A percentile compares a stretch with the other conserved stretches of the same genome.
Evolutionary conservation across 2,113 vertebrate genomes (phyloP).

Genomic region (Polypterus senegalus): DNA sequence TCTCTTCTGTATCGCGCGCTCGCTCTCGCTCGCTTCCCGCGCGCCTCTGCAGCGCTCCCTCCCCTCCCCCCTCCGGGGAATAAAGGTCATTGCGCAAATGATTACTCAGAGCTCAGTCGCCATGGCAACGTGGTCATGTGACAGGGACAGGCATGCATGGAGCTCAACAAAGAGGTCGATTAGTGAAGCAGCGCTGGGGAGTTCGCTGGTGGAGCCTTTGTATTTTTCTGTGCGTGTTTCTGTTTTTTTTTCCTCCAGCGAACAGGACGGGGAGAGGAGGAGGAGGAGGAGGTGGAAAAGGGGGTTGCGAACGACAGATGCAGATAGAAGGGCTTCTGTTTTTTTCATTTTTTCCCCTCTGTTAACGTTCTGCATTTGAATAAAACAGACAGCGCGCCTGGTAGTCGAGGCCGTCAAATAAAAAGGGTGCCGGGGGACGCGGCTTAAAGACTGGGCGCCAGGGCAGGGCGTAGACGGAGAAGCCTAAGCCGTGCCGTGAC

Average conservation of each 20-base stretch:
- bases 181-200: constrained; percentile 59
- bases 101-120: constrained; percentile 88
- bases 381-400: no score
- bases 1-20: constrained; percentile 30
- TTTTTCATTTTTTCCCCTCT: neutral
- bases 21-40: constrained; percentile 33
- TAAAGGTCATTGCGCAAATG: constrained; percentile 91
- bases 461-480: no score
- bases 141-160: constrained; percentile 74
- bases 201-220: constrained; percentile 42
- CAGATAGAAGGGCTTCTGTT: constrained; percentile 7
- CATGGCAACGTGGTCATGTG: constrained; percentile 75
- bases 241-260: constrained; percentile 39
- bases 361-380: neutral
- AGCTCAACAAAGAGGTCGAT: constrained; percentile 81
- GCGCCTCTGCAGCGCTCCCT: constrained; percentile 34
- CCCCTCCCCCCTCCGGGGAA: constrained; percentile 70
- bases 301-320: constrained; percentile 23
- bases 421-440: no score
- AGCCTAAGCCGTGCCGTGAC: no score
- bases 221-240: constrained; percentile 32
- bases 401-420: no score
- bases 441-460: no score
- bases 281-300: constrained; percentile 26
- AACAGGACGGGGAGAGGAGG: constrained; percentile 38